Percentiles rank a stretch among this genome's conserved stretches.
These are phyloP conservation scores for Mustela erminea DNA, from an alignment of 2,797 vertebrate species.

Conservation along the genomic window DNA sequence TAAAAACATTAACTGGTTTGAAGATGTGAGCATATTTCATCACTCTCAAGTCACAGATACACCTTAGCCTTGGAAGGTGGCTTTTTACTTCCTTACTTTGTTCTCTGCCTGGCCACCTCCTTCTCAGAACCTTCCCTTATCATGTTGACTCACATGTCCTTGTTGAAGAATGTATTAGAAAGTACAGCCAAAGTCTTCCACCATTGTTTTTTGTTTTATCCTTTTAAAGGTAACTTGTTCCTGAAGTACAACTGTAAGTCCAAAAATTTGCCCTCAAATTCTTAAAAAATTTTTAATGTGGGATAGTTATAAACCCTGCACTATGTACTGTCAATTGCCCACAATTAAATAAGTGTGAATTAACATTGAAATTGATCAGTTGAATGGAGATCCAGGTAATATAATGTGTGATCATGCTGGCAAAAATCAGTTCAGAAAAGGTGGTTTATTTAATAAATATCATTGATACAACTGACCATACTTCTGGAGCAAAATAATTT, in stretches of 20 bases:
- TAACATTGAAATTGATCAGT: background rate
- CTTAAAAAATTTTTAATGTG: background rate
- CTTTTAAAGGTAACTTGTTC: background rate
- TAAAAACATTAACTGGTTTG: background rate
- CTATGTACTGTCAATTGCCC: background rate
- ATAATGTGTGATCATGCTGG: background rate
- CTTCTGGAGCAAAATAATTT: background rate
- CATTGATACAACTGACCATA: background rate
- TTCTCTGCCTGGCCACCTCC: background rate
- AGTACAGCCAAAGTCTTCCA: background rate
- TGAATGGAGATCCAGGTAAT: background rate
- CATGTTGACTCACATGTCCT: background rate
- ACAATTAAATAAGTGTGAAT: background rate
- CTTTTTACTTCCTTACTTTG: background rate
- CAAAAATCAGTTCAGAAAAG: background rate
- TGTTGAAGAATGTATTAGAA: background rate
- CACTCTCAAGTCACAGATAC: too few relatives aligned
- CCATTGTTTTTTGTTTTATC: background rate
- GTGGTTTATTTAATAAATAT: background rate
- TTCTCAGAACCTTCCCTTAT: background rate
- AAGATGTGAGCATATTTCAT: background rate
- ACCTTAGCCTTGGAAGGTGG: background rate
- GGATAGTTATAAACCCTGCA: background rate
- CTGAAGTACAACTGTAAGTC: background rate
- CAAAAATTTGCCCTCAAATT: background rate